These are phyloP conservation scores for Drosophila colorata DNA, from an alignment of 2,888 invertebrate species.

Conservation along the genomic window DNA sequence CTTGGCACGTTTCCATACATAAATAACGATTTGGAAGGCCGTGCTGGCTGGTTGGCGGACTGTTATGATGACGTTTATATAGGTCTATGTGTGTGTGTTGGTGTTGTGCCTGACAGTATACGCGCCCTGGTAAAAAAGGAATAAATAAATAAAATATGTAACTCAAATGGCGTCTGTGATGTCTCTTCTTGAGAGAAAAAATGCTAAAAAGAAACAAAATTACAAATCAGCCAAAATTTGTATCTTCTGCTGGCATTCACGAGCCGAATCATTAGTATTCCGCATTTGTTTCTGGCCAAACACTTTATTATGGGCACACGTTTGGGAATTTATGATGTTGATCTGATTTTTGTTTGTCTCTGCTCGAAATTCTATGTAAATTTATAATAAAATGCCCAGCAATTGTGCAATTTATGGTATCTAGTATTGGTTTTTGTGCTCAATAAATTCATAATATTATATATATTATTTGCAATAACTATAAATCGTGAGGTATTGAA, in stretches of 20 bases:
- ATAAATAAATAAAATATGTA: constrained; percentile 21
- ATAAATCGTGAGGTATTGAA: background rate
- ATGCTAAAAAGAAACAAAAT: background rate
- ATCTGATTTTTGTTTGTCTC: constrained; percentile 21
- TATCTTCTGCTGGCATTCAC: constrained; percentile 42
- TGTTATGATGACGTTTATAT: constrained; percentile 79
- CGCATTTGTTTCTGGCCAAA: constrained; percentile 32
- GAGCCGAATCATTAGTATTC: constrained; percentile 52
- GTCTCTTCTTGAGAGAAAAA: background rate
- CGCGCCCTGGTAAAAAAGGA: constrained; percentile 35
- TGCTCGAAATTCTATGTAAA: constrained; percentile 27
- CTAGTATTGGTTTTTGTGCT: background rate
- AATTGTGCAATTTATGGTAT: background rate
- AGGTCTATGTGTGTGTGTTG: constrained; percentile 9
- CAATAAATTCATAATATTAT: background rate
- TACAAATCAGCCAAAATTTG: constrained; percentile 26
- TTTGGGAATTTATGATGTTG: constrained; percentile 40
- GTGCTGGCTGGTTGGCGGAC: constrained; percentile 45
- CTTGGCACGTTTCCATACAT: constrained; percentile 73
- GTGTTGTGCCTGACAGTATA: constrained; percentile 72
- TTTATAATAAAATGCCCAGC: constrained; percentile 13
- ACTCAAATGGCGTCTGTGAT: constrained; percentile 23
- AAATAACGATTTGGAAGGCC: constrained; percentile 79
- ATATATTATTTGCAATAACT: background rate
- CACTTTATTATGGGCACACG: constrained; percentile 23